Conservation (phyloP, 2,113 vertebrate species). For the Psettodes erumei region DNA sequence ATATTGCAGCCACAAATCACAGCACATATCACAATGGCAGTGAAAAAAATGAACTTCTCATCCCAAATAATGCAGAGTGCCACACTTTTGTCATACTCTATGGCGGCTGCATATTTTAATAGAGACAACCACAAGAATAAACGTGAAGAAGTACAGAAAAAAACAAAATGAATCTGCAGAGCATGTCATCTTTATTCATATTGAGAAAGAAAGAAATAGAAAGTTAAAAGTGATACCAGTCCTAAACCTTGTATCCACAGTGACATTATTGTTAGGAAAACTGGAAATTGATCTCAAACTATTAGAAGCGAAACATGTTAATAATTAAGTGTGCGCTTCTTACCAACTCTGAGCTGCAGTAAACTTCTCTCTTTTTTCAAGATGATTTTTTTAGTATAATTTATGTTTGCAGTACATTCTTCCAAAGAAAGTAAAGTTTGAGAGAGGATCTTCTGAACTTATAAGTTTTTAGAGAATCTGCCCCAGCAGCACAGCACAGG, state of each 20-base stretch:
- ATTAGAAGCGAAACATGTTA: neutral
- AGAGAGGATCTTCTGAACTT: neutral
- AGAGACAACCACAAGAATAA: neutral
- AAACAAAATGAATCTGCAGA: neutral
- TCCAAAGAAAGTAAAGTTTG: neutral
- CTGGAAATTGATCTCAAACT: neutral
- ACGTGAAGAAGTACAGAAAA: neutral
- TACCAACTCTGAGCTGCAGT: neutral
- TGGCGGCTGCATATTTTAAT: neutral
- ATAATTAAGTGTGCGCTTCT: slow-evolving; percentile 2
- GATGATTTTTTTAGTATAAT: neutral
- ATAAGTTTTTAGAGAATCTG: slow-evolving; percentile 11
- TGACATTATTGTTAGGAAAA: neutral
- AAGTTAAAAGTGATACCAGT: too few relatives aligned
- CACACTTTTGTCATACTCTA: neutral
- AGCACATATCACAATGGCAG: neutral
- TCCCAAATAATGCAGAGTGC: neutral
- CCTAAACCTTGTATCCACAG: neutral
- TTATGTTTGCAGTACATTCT: neutral
- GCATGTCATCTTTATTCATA: too few relatives aligned
- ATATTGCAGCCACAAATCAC: slow-evolving; percentile 17
- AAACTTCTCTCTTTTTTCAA: neutral
- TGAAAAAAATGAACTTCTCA: neutral
- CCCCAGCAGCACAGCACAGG: too few relatives aligned
- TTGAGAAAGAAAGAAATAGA: too few relatives aligned